phyloP scores from a whole-genome alignment of 1,140 invertebrate species.

The Myzus persicae region DNA sequence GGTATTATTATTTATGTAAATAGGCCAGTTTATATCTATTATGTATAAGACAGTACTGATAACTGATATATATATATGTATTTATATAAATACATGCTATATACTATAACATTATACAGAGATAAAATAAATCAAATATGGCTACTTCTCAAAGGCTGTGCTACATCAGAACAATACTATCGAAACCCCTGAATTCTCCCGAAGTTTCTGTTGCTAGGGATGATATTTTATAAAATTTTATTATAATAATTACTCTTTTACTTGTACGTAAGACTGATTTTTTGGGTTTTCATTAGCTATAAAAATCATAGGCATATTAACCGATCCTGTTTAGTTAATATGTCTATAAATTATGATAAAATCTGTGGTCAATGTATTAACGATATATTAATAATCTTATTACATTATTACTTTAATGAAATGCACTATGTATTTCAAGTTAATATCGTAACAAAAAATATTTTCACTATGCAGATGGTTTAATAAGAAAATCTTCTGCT shows the following conservation, averaged over 20 bases:
- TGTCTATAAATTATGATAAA: not conserved
- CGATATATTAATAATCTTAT: constrained; percentile 1
- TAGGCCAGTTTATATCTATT: constrained; percentile 53
- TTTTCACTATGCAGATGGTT: not conserved
- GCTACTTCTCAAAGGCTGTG: constrained; percentile 52
- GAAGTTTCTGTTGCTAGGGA: not conserved
- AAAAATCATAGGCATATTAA: not conserved
- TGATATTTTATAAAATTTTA: constrained; percentile 4
- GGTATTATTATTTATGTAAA: constrained; percentile 54
- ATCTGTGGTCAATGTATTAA: not conserved
- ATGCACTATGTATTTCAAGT: not conserved
- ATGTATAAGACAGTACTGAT: constrained; percentile 43
- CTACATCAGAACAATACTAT: constrained; percentile 24
- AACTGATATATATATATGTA: not conserved
- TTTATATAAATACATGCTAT: not conserved
- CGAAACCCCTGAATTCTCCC: not conserved
- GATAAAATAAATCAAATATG: not conserved
- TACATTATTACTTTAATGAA: not conserved
- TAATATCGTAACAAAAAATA: not conserved
- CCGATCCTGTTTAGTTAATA: not conserved
- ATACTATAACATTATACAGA: not conserved
- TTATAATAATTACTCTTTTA: constrained; percentile 14
- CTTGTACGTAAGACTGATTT: constrained; percentile 54
- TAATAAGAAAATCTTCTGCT: not conserved
- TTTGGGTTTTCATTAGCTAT: constrained; percentile 31